phyloP scores from a whole-genome alignment of 2,113 vertebrate species.

The Thalassarche chlororhynchos region DNA sequence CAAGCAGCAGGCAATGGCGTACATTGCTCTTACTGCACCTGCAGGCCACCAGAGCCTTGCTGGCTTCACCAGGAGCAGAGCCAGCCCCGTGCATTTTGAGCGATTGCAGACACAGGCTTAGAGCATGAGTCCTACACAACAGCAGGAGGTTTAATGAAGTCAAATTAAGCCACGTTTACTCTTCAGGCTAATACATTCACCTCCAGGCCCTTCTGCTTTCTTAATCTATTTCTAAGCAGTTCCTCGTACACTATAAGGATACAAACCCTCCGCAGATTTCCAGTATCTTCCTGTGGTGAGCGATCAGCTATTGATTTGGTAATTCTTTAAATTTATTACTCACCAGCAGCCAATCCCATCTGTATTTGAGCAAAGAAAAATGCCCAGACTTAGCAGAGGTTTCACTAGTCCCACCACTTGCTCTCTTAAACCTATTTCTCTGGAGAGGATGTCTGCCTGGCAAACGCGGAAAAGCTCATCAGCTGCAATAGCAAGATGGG shows the following conservation, averaged over 20 bases:
- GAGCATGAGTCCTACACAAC: background rate
- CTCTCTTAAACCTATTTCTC: background rate
- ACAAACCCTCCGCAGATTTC: background rate
- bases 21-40: background rate
- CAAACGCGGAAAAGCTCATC: background rate
- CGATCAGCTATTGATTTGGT: background rate
- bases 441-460: background rate
- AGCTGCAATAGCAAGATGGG: background rate
- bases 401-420: background rate
- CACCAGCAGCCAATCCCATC: background rate
- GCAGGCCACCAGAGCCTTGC: background rate
- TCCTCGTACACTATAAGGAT: background rate
- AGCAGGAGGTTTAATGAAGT: background rate
- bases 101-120: background rate
- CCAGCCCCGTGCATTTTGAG: background rate
- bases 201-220: background rate
- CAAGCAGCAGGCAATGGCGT: background rate
- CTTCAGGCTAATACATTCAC: background rate
- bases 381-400: background rate
- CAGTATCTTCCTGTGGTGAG: background rate
- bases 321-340: background rate
- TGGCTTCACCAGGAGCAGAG: background rate
- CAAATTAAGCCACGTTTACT: background rate
- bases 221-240: background rate
- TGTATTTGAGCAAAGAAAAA: background rate